Conservation (phyloP, 2,888 invertebrate species). For the Catocala nupta region DNA sequence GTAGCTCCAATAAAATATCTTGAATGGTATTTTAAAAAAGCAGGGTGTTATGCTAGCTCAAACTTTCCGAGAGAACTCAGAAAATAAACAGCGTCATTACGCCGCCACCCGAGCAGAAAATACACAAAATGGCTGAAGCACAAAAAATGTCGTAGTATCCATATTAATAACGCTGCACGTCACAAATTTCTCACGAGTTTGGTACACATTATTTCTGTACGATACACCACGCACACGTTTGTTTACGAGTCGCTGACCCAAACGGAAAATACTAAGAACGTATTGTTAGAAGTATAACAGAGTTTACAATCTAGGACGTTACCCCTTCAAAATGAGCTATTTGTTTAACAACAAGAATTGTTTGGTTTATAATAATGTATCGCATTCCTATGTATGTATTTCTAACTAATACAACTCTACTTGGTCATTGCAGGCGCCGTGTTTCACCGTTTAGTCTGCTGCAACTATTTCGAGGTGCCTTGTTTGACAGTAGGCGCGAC, state of each 20-base stretch:
- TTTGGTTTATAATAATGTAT: conserved; percentile 74
- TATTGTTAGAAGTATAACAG: conserved; percentile 75
- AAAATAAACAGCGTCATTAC: conserved; percentile 28
- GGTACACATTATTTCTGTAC: conserved; percentile 54
- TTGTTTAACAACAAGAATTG: conserved; percentile 77
- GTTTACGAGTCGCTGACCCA: conserved; percentile 81
- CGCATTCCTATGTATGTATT: conserved; percentile 63
- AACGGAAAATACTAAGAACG: conserved; percentile 74
- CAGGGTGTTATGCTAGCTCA: too few relatives aligned
- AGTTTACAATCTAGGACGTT: conserved; percentile 83
- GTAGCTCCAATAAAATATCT: too few relatives aligned
- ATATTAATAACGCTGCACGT: conserved; percentile 38
- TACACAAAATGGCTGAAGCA: conserved; percentile 16
- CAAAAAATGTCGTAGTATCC: conserved; percentile 32
- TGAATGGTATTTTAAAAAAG: too few relatives aligned
- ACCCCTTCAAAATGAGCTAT: conserved; percentile 79
- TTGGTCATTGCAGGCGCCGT: conserved; percentile 39
- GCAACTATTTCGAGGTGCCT: conserved; percentile 39
- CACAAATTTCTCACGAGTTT: conserved; percentile 49
- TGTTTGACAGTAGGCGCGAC: conserved; percentile 46
- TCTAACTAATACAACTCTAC: conserved; percentile 34
- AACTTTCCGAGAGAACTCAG: too few relatives aligned
- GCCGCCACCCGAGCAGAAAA: conserved; percentile 21
- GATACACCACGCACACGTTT: conserved; percentile 64
- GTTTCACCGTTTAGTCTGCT: conserved; percentile 46